phyloP scores from a whole-genome alignment of 2,888 invertebrate species.

The Amiota mariae region DNA sequence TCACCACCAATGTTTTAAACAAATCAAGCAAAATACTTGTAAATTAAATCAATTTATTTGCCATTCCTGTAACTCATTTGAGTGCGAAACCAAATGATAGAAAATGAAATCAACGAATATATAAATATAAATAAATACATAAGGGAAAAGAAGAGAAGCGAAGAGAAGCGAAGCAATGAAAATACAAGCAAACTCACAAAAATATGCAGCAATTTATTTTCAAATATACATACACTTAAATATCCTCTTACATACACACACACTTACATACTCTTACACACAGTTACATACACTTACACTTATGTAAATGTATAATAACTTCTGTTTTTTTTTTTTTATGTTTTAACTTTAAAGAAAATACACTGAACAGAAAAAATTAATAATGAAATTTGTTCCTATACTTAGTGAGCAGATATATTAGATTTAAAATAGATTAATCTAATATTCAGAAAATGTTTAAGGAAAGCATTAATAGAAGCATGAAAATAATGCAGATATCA shows the following conservation, averaged over 20 bases:
- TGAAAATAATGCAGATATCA: too few species aligned
- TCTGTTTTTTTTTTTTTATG: too few species aligned
- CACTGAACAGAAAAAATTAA: too few species aligned
- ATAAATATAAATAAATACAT: background rate
- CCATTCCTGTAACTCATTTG: conserved; percentile 53
- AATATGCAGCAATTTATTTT: conserved; percentile 65
- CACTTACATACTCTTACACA: background rate
- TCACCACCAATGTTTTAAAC: conserved; percentile 31
- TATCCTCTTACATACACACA: background rate
- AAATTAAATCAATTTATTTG: conserved; percentile 64
- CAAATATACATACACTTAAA: conserved; percentile 24
- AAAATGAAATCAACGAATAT: background rate
- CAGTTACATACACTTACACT: background rate
- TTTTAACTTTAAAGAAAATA: background rate
- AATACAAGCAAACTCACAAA: conserved; percentile 42
- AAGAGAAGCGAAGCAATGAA: background rate
- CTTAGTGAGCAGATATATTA: too few species aligned
- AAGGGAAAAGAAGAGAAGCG: too few species aligned
- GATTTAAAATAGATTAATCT: too few species aligned
- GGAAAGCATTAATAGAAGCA: too few species aligned
- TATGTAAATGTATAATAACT: background rate
- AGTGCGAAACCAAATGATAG: conserved; percentile 16
- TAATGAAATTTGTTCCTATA: too few species aligned
- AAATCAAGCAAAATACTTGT: conserved; percentile 52
- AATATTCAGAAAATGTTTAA: too few species aligned